These are phyloP conservation scores for Argentina silus DNA, from an alignment of 2,797 vertebrate genomes.

Conservation along the genomic window DNA sequence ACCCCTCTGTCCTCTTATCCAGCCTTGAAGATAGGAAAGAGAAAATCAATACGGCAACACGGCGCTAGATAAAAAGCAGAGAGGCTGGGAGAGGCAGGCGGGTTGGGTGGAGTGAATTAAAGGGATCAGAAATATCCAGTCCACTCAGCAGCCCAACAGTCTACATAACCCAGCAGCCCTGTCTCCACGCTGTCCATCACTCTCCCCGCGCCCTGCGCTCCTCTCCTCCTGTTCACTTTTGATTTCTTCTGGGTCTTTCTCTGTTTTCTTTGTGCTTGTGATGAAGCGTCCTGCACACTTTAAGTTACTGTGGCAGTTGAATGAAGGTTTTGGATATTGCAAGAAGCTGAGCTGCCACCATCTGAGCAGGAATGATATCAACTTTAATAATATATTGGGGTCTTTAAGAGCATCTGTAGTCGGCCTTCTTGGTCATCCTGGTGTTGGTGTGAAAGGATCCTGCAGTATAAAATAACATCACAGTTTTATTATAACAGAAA, in stretches of 20 bases:
- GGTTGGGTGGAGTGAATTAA: slow-evolving; percentile 93
- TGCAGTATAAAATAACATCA: not conserved
- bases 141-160: slow-evolving; percentile 79
- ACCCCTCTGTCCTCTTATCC: slow-evolving; percentile 94
- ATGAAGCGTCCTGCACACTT: slow-evolving; percentile 63
- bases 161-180: slow-evolving; percentile 88
- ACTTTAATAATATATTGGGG: slow-evolving; percentile 25
- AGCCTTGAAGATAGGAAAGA: slow-evolving; percentile 90
- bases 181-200: slow-evolving; percentile 84
- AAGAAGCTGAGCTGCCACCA: slow-evolving; percentile 28
- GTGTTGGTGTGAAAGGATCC: not conserved
- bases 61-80: slow-evolving; percentile 88
- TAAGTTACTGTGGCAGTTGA: slow-evolving; percentile 62
- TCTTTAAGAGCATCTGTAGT: slow-evolving; percentile 25
- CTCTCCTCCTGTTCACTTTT: slow-evolving; percentile 66
- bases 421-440: slow-evolving; percentile 2
- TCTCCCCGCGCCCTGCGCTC: slow-evolving; percentile 48
- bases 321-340: slow-evolving; percentile 67
- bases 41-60: slow-evolving; percentile 97
- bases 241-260: slow-evolving; percentile 61
- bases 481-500: not conserved
- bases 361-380: slow-evolving; percentile 40
- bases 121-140: slow-evolving; percentile 93
- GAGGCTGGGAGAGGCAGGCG: slow-evolving; percentile 70
- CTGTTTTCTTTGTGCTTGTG: slow-evolving; percentile 67